phyloP scores from a whole-genome alignment of 53 echinoderm and acorn worm genomes.

The Temnopleurus reevesii region DNA sequence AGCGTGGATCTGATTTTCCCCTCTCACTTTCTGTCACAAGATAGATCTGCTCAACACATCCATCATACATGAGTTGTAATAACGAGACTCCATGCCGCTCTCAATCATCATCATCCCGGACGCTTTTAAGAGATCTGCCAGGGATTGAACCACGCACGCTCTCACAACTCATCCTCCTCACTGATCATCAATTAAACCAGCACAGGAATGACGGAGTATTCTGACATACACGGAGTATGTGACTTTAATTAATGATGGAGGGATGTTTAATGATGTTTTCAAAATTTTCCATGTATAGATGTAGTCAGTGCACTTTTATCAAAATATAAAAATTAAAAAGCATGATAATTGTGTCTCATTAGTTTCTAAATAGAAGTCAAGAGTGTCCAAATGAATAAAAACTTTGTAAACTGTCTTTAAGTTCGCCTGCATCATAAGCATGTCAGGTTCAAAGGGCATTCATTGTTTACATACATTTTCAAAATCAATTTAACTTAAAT shows the following conservation, averaged over 20 bases:
- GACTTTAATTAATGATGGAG: background rate
- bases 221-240: background rate
- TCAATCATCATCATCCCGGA: constrained; percentile 10
- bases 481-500: too few relatives aligned
- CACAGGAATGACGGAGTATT: background rate
- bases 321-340: too few relatives aligned
- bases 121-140: constrained; percentile 19
- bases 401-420: too few relatives aligned
- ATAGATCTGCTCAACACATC: constrained; percentile 9
- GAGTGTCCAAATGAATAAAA: too few relatives aligned
- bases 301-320: constrained; percentile 8
- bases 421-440: too few relatives aligned
- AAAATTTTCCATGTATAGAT: background rate
- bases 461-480: too few relatives aligned
- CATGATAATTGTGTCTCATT: too few relatives aligned
- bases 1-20: background rate
- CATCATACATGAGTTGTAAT: background rate
- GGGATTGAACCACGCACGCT: background rate
- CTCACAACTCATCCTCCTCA: background rate
- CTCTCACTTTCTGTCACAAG: constrained; percentile 1
- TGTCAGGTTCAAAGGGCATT: too few relatives aligned
- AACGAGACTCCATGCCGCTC: constrained; percentile 29
- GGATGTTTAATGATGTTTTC: background rate
- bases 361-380: too few relatives aligned
- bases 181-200: constrained; percentile 40